phyloP scores from a whole-genome alignment of 2,113 vertebrate genomes.

The Ctenomys sociabilis region DNA sequence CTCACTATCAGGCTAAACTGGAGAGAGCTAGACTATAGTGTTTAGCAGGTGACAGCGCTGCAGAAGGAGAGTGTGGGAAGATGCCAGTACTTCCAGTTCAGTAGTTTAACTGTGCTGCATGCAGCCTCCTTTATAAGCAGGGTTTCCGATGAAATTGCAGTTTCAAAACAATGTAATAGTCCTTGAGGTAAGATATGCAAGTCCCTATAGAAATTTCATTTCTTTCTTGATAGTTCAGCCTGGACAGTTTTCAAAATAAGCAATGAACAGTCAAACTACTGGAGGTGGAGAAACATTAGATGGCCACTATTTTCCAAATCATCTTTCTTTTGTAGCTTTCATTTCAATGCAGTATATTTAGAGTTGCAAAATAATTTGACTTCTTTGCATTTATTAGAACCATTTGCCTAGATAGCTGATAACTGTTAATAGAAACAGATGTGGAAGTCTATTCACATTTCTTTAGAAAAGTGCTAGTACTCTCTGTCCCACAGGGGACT shows the following conservation, averaged over 20 bases:
- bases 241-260: not conserved
- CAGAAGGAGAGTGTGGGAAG: not conserved
- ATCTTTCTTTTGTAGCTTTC: not conserved
- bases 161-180: not conserved
- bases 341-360: not conserved
- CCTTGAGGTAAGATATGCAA: not conserved
- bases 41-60: not conserved
- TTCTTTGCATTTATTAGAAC: not conserved
- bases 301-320: not conserved
- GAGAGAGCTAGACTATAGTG: not conserved
- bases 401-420: not conserved
- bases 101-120: not conserved
- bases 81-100: not conserved
- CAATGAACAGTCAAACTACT: not conserved
- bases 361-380: not conserved
- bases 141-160: not conserved
- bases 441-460: conserved; percentile 39
- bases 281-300: not conserved
- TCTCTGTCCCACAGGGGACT: not conserved
- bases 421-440: not conserved
- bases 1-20: not conserved
- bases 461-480: not conserved
- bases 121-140: not conserved
- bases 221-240: not conserved
- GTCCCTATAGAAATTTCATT: not conserved